A percentile compares a stretch with the other conserved stretches of the same genome.
phyloP scores from a whole-genome alignment of 2,113 vertebrate species.

The Uropsilus gracilis region DNA sequence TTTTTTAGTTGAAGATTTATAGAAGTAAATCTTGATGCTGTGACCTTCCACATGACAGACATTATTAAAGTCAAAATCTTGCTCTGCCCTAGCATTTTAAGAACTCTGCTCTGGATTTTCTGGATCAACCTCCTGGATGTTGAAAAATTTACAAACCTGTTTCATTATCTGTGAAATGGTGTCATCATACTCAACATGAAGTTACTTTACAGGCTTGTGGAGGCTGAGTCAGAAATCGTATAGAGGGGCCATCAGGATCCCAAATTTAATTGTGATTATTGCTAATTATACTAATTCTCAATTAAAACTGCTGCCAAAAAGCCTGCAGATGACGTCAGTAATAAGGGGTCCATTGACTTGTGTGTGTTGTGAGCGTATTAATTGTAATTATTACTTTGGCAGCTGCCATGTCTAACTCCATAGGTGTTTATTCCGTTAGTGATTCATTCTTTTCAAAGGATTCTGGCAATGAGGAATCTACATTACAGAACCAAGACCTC shows the following conservation, averaged over 20 bases:
- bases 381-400: conserved; percentile 57
- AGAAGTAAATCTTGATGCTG: background rate
- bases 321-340: conserved; percentile 9
- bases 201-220: background rate
- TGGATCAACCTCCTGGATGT: background rate
- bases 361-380: background rate
- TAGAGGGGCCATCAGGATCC: background rate
- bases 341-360: conserved; percentile 43
- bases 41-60: background rate
- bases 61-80: background rate
- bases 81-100: background rate
- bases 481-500: background rate
- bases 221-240: background rate
- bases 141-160: background rate
- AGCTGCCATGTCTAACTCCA: background rate
- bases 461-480: background rate
- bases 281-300: conserved; percentile 71
- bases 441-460: conserved; percentile 55
- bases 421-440: conserved; percentile 50
- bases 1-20: background rate
- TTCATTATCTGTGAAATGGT: conserved; percentile 39
- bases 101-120: background rate
- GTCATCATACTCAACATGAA: background rate
- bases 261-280: conserved; percentile 62
- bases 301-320: conserved; percentile 53